Conservation (phyloP, 2,113 vertebrate species). For the Rhinopomastus cyanomelas region DNA sequence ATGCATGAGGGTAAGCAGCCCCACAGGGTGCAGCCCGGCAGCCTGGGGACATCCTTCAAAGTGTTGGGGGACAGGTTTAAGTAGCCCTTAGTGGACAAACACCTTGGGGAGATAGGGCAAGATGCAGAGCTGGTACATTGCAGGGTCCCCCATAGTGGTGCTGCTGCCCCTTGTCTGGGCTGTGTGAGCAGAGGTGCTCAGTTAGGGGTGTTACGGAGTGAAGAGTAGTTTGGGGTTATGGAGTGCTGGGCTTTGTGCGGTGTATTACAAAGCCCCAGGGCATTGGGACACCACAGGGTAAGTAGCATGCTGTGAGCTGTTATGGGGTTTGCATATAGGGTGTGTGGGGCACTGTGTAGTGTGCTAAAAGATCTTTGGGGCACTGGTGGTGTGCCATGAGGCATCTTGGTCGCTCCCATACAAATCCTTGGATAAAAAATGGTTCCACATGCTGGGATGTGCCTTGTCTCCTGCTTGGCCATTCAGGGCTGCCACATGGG, state of each 20-base stretch:
- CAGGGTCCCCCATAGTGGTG: rapidly evolving
- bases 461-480: rapidly evolving
- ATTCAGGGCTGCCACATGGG: background rate
- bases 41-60: background rate
- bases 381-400: background rate
- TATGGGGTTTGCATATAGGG: rapidly evolving
- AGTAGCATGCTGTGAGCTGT: background rate
- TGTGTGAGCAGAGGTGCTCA: background rate
- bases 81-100: background rate
- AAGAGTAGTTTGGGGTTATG: background rate
- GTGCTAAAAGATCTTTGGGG: background rate
- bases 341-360: background rate
- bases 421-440: background rate
- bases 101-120: background rate
- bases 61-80: background rate
- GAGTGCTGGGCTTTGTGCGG: background rate
- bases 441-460: background rate
- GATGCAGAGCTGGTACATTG: background rate
- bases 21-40: rapidly evolving
- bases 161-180: background rate
- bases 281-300: rapidly evolving
- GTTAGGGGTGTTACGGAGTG: background rate
- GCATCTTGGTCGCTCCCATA: background rate
- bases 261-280: background rate
- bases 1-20: background rate